Conservation (phyloP, 2,888 invertebrate species). For the Trachelus iudaicus region DNA sequence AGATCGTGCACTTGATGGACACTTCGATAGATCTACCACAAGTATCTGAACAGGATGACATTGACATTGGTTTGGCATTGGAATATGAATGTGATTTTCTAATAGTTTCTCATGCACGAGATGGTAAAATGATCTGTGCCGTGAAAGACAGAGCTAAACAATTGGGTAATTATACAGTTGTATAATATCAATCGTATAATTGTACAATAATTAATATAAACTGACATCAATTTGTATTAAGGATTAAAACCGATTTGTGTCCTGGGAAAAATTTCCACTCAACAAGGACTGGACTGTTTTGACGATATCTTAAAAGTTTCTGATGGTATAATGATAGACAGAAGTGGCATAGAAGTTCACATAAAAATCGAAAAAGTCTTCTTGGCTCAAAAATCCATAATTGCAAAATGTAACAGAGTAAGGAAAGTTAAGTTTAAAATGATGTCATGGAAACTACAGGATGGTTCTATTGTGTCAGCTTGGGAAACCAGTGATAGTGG, state of each 20-base stretch:
- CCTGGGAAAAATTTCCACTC: constrained; percentile 42
- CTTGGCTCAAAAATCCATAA: constrained; percentile 70
- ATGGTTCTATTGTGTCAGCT: constrained; percentile 43
- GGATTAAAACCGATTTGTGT: constrained; percentile 33
- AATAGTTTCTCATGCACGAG: constrained; percentile 43
- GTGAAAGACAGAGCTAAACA: constrained; percentile 37
- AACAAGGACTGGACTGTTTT: constrained; percentile 60
- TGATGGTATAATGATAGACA: constrained; percentile 78
- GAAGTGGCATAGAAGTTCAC: constrained; percentile 69
- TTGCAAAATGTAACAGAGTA: constrained; percentile 62
- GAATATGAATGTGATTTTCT: constrained; percentile 52
- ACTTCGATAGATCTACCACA: constrained; percentile 65
- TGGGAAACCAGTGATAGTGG: constrained; percentile 72
- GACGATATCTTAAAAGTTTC: constrained; percentile 70
- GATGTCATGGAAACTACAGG: background rate
- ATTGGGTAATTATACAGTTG: constrained; percentile 30
- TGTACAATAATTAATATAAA: background rate
- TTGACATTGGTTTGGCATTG: constrained; percentile 61
- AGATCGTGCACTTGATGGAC: constrained; percentile 69
- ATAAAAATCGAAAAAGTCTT: constrained; percentile 68
- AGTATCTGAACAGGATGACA: constrained; percentile 65
- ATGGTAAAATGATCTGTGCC: constrained; percentile 31
- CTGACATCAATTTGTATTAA: background rate
- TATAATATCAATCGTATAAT: constrained; percentile 11
- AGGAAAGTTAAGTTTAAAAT: constrained; percentile 8